Percentiles rank a stretch among this genome's conserved stretches.
Conservation (phyloP, 2,797 vertebrate species). For the Phalanger gymnotis region DNA sequence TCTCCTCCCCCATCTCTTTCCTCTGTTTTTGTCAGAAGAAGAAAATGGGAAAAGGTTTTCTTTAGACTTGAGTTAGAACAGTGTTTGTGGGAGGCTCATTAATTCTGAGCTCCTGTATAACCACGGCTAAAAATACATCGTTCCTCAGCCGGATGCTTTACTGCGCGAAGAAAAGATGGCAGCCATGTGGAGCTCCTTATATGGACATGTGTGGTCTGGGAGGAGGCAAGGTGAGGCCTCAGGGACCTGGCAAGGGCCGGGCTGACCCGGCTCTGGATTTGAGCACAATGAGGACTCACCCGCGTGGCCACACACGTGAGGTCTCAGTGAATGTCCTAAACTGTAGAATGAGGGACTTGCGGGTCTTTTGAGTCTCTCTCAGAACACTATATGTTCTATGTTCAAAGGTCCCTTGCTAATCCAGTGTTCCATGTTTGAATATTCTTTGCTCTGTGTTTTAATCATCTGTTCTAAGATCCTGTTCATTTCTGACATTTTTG, state of each 20-base stretch:
- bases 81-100: constrained; percentile 66
- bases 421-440: background rate
- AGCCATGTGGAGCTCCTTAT: constrained; percentile 18
- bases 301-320: too few species aligned
- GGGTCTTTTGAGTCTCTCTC: background rate
- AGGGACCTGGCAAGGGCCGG: background rate
- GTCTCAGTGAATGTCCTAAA: background rate
- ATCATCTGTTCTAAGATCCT: background rate
- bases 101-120: constrained; percentile 58
- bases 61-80: constrained; percentile 52
- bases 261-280: background rate
- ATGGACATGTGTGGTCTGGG: background rate
- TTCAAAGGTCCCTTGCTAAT: background rate
- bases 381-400: background rate
- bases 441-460: background rate
- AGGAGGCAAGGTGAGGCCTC: background rate
- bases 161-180: constrained; percentile 44
- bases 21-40: constrained; percentile 53
- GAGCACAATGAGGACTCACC: background rate
- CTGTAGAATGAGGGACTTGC: background rate
- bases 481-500: too few species aligned
- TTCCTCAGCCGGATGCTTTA: constrained; percentile 50
- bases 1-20: constrained; percentile 25
- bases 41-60: constrained; percentile 24
- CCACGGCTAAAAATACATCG: constrained; percentile 61